These are phyloP conservation scores for Temnopleurus reevesii DNA, from an alignment of 53 echinoderm and acorn worm species.

Conservation along the genomic window DNA sequence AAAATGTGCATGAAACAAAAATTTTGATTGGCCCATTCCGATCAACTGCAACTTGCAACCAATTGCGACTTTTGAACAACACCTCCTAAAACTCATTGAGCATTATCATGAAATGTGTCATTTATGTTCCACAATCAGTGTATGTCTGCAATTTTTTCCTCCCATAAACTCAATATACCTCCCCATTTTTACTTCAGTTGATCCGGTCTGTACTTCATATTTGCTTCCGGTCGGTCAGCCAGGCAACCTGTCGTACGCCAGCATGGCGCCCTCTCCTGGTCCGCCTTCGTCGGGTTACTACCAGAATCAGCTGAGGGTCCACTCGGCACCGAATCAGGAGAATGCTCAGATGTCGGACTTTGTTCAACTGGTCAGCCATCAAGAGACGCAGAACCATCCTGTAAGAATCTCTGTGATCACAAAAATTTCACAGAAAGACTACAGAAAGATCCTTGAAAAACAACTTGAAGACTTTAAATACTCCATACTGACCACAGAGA, in stretches of 20 bases:
- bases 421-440: too few species aligned
- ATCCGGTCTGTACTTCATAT: slow-evolving; percentile 2
- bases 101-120: too few species aligned
- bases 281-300: slow-evolving; percentile 59
- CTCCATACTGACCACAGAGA: too few species aligned
- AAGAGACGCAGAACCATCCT: slow-evolving; percentile 73
- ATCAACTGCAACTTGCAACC: too few species aligned
- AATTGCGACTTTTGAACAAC: too few species aligned
- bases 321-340: slow-evolving; percentile 64
- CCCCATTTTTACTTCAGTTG: neutral
- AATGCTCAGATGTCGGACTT: slow-evolving; percentile 77
- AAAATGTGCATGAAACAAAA: too few species aligned
- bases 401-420: slow-evolving; percentile 53
- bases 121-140: neutral
- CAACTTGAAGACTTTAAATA: too few species aligned
- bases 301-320: slow-evolving; percentile 71
- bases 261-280: slow-evolving; percentile 55
- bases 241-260: slow-evolving; percentile 44
- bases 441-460: too few species aligned
- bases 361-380: slow-evolving; percentile 94
- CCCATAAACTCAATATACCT: too few species aligned
- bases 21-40: too few species aligned
- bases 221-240: slow-evolving; percentile 42
- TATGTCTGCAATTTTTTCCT: too few species aligned
- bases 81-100: too few species aligned